phyloP scores from a whole-genome alignment of 2,888 invertebrate genomes.

The Gibbula magus region DNA sequence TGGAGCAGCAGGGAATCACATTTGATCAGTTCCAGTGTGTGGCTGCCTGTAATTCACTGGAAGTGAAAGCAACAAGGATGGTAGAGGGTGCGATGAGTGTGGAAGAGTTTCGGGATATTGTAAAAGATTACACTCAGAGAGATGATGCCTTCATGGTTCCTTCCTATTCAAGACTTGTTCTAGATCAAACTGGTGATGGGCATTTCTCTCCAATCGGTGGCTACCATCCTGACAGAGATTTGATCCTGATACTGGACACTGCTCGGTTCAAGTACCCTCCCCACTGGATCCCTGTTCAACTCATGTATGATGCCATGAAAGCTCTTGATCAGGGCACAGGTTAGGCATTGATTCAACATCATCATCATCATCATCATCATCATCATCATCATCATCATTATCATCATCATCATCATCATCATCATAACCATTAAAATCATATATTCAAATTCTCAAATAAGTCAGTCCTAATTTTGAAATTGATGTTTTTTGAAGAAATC shows the following conservation, averaged over 20 bases:
- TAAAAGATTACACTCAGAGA: conserved; percentile 44
- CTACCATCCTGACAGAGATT: conserved; percentile 69
- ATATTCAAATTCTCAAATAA: not conserved
- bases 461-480: too few species aligned
- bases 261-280: conserved; percentile 76
- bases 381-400: too few species aligned
- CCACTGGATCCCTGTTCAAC: conserved; percentile 71
- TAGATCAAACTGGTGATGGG: conserved; percentile 74
- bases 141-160: conserved; percentile 67
- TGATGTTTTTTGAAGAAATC: too few species aligned
- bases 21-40: conserved; percentile 73
- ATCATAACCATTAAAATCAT: not conserved
- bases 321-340: conserved; percentile 67
- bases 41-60: conserved; percentile 73
- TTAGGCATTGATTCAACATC: conserved; percentile 18
- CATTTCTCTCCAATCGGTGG: conserved; percentile 75
- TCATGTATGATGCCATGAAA: conserved; percentile 71
- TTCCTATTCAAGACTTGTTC: conserved; percentile 68
- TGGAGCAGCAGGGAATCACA: conserved; percentile 69
- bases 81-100: conserved; percentile 29
- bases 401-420: not conserved
- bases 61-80: conserved; percentile 43
- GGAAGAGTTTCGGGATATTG: conserved; percentile 46
- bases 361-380: too few species aligned
- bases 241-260: conserved; percentile 73